These are phyloP conservation scores for Drosophila pallidifrons DNA, from an alignment of 1,140 invertebrate genomes.

Conservation along the genomic window DNA sequence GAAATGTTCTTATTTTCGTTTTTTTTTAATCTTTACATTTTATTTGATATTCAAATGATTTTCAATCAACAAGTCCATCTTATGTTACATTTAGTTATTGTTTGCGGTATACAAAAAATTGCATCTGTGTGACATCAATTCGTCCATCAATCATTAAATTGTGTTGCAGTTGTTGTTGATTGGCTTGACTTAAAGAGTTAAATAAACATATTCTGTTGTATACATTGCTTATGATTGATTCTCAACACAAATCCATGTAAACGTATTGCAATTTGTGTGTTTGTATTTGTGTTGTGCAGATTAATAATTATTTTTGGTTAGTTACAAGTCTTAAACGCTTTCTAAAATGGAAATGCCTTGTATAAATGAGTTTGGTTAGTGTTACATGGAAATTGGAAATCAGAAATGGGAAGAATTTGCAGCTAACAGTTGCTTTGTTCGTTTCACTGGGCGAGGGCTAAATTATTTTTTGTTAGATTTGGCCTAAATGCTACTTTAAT, in stretches of 20 bases:
- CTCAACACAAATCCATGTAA: constrained; percentile 40
- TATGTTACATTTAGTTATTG: constrained; percentile 66
- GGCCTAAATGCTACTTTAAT: constrained; percentile 62
- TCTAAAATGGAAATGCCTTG: constrained; percentile 71
- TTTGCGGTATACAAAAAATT: constrained; percentile 53
- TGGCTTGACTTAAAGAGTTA: constrained; percentile 5
- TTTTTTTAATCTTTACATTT: constrained; percentile 67
- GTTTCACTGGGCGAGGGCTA: constrained; percentile 70
- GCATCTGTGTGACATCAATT: constrained; percentile 32
- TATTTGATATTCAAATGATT: constrained; percentile 80
- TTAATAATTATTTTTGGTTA: constrained; percentile 83
- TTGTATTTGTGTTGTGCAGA: constrained; percentile 29
- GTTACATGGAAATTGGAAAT: constrained; percentile 15
- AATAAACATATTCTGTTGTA: constrained; percentile 13
- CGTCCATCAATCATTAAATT: constrained; percentile 21
- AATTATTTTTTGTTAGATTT: constrained; percentile 60
- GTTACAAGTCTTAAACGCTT: constrained; percentile 80
- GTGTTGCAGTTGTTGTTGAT: constrained; percentile 33
- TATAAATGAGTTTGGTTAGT: constrained; percentile 57
- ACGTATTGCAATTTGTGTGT: constrained; percentile 23
- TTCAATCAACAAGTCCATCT: constrained; percentile 81
- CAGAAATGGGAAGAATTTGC: constrained; percentile 30
- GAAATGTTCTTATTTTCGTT: neutral
- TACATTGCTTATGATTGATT: constrained; percentile 34
- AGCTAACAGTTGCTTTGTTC: constrained; percentile 55